Evolutionary conservation across 2,113 vertebrate genomes (phyloP), one percentile per base, ranked within the genome.

Genomic region (Syrmaticus mikado): DNA sequence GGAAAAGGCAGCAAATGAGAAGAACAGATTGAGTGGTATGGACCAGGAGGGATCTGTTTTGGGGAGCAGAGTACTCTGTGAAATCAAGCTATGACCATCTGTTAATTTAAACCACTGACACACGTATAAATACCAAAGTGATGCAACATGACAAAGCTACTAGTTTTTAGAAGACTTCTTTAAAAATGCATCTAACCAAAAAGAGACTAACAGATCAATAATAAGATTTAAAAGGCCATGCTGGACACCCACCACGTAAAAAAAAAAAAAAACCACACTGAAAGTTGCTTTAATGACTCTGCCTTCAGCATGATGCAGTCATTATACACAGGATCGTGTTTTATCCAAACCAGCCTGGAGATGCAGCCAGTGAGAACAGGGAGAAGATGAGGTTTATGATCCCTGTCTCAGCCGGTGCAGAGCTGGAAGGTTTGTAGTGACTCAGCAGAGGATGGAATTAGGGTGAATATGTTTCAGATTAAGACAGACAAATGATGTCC

Each of bases 371-470:
- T 77, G 71, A 87, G 36, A 89, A 73, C 3, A 16, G 25, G 38
- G 48, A 85, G 64, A 66, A 87, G 25, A 38, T 7, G 41, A 91
- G 3, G 79, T 71, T 85, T 87, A 48, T 1, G 1, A 64, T 71
- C 41, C 30, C 41, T 28, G 3, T 48, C 66, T 77, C 52, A 64
- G 13, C 8, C 0, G 0, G 10, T 71, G 55, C 50, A 61, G 52
- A 72, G 65, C 52, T 74, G 85, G 41, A 27, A 83, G 52, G 8
- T 74, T 77, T 74, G 41, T 30, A 64, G 38, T 61, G 85, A 92
- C 76, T 88, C 41, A 77, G 32, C 45, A 77, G 46, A 85, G 30
- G 43, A 57, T 1, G 5, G 20, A 72, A 82, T 2, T 14, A 84
- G 24, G 30, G 38, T 1, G 2, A 86, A 84, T 65, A 14, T 52